Conservation (phyloP, 2,888 invertebrate species). For the Flexamia atlantica region DNA sequence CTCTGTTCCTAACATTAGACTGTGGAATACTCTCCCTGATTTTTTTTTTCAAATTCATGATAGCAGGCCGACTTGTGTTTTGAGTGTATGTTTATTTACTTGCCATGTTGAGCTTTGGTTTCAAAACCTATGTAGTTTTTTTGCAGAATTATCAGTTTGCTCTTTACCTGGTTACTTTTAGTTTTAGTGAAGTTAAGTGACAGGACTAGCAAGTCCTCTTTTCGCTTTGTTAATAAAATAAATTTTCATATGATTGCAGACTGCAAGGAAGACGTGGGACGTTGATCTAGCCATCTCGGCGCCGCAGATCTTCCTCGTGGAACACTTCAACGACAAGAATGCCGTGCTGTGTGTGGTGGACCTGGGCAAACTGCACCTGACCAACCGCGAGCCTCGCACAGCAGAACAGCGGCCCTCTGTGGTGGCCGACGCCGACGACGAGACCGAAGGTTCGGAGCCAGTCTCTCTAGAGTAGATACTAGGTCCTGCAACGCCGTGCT, state of each 20-base stretch:
- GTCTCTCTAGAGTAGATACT: neutral
- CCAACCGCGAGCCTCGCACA: constrained; percentile 72
- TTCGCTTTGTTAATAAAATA: no score
- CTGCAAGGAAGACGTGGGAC: constrained; percentile 88
- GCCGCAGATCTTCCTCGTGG: constrained; percentile 94
- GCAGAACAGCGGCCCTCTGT: constrained; percentile 69
- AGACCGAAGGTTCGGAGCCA: constrained; percentile 74
- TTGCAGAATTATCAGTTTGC: no score
- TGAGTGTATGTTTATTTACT: no score
- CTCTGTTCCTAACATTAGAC: no score
- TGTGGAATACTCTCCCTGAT: no score
- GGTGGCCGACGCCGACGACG: constrained; percentile 72
- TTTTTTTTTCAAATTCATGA: no score
- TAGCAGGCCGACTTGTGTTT: no score
- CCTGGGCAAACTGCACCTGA: constrained; percentile 90
- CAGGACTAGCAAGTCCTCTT: no score
- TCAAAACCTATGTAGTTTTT: no score
- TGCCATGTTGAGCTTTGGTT: no score
- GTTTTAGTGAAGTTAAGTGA: no score
- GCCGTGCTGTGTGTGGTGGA: constrained; percentile 91
- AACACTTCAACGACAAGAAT: constrained; percentile 86
- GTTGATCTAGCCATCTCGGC: constrained; percentile 95
- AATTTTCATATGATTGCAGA: constrained; percentile 74
- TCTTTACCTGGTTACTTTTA: no score
- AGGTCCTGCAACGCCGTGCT: constrained; percentile 88